These are phyloP conservation scores for Myotis planiceps DNA, from an alignment of 2,797 vertebrate genomes.

Conservation along the genomic window DNA sequence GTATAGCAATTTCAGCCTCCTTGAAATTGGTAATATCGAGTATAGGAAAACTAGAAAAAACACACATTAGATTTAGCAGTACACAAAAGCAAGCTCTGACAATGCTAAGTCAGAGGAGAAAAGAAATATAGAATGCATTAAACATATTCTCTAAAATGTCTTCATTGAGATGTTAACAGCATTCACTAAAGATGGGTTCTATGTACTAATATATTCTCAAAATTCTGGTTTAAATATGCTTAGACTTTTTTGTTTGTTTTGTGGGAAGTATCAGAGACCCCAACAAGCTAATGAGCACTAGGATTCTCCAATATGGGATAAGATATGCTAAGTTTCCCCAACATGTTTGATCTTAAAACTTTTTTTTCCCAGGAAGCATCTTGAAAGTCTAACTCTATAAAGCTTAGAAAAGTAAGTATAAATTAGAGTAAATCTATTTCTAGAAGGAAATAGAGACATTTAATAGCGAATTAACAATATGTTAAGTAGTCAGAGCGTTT, in stretches of 20 bases:
- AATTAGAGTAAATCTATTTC: constrained; percentile 27
- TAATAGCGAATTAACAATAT: constrained; percentile 15
- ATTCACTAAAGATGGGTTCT: constrained; percentile 1
- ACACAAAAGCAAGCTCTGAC: constrained; percentile 2
- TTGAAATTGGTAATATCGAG: not conserved
- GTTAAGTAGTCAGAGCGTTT: not conserved
- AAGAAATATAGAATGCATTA: not conserved
- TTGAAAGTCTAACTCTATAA: constrained; percentile 20
- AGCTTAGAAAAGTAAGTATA: constrained; percentile 14
- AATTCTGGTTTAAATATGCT: constrained; percentile 8
- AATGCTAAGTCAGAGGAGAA: not conserved
- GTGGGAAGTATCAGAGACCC: not conserved
- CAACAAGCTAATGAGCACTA: not conserved
- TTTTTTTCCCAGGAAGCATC: not conserved
- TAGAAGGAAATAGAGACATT: constrained; percentile 7
- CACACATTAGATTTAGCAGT: not conserved
- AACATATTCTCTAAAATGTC: constrained; percentile 31
- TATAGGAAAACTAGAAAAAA: constrained; percentile 11
- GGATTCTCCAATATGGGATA: not conserved
- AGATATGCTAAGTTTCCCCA: not conserved
- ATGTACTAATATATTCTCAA: constrained; percentile 8
- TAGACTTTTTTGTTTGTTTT: constrained; percentile 17
- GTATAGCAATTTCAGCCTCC: not conserved
- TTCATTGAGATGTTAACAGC: constrained; percentile 4
- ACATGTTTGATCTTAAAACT: not conserved